phyloP scores from a whole-genome alignment of 2,113 vertebrate species.

The Cynoglossus semilaevis region DNA sequence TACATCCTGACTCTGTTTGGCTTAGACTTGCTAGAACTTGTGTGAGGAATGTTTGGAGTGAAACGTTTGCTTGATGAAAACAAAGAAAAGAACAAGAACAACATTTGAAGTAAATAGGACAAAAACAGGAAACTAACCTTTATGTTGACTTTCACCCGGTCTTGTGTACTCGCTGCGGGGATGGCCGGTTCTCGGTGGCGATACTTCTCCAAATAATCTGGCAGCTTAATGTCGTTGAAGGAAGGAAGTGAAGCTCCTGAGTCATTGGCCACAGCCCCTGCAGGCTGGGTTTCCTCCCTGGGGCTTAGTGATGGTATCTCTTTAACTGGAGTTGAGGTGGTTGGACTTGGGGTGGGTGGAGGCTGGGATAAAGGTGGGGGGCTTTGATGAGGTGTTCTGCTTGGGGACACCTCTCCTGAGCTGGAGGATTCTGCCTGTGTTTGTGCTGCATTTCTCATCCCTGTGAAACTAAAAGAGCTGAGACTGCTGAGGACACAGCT shows the following conservation, averaged over 20 bases:
- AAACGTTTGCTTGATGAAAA: neutral
- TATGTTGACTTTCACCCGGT: slow-evolving; percentile 31
- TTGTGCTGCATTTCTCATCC: slow-evolving; percentile 67
- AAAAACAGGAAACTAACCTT: slow-evolving; percentile 60
- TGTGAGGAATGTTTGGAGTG: neutral
- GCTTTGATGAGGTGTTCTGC: slow-evolving; percentile 44
- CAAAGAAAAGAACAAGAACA: neutral
- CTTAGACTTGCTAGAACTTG: slow-evolving; percentile 7
- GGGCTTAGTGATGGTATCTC: slow-evolving; percentile 9
- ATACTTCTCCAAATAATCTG: slow-evolving; percentile 81
- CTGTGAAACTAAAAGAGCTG: slow-evolving; percentile 54
- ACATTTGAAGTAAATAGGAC: neutral
- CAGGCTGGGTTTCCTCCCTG: slow-evolving; percentile 31
- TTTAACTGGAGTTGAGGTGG: slow-evolving; percentile 13
- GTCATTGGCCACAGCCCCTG: slow-evolving; percentile 52
- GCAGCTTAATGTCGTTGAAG: slow-evolving; percentile 77
- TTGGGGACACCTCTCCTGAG: slow-evolving; percentile 56
- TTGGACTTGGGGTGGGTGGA: neutral
- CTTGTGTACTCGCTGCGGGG: slow-evolving; percentile 62
- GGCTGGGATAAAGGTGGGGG: slow-evolving; percentile 26
- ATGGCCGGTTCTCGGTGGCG: slow-evolving; percentile 67
- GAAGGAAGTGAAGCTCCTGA: slow-evolving; percentile 64
- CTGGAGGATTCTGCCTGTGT: slow-evolving; percentile 52
- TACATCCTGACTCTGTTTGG: neutral
- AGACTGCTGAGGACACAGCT: slow-evolving; percentile 85